Conservation (phyloP, 2,888 invertebrate genomes). For the Tolmerus cingulatus region DNA sequence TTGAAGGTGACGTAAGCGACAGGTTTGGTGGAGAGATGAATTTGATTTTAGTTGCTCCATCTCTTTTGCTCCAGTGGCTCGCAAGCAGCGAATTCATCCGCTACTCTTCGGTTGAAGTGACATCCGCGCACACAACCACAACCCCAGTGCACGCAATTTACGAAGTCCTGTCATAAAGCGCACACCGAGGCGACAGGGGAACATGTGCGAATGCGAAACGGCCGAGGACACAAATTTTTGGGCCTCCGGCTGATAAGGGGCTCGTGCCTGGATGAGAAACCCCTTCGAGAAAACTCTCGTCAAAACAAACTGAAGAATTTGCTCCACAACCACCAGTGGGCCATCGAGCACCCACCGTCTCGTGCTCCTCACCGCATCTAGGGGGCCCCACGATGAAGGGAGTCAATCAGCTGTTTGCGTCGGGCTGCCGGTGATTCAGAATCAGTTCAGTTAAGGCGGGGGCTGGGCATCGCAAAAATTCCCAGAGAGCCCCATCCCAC, state of each 20-base stretch:
- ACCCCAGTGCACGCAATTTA: not conserved
- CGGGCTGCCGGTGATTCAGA: not conserved
- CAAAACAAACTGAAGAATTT: not conserved
- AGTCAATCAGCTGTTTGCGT: constrained; percentile 8
- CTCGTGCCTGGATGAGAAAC: not conserved
- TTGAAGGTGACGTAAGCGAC: constrained; percentile 49
- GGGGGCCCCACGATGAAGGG: not conserved
- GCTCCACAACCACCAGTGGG: not conserved
- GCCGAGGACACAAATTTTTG: not conserved
- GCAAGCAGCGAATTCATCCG: not conserved
- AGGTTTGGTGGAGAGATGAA: constrained; percentile 37
- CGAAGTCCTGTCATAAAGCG: not conserved
- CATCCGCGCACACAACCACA: not conserved
- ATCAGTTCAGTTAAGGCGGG: not conserved
- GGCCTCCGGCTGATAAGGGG: not conserved
- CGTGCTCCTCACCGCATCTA: not conserved
- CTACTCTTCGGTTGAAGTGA: not conserved
- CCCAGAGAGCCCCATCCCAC: not conserved
- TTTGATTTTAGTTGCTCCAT: not conserved
- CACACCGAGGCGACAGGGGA: not conserved
- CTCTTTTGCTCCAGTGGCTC: not conserved
- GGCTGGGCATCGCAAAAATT: not conserved
- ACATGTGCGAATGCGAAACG: not conserved
- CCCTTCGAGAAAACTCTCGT: not conserved
- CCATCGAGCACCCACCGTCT: not conserved